Evolutionary conservation across 1,140 invertebrate species (phyloP).

Genomic region (Drosophila paulistorum): DNA sequence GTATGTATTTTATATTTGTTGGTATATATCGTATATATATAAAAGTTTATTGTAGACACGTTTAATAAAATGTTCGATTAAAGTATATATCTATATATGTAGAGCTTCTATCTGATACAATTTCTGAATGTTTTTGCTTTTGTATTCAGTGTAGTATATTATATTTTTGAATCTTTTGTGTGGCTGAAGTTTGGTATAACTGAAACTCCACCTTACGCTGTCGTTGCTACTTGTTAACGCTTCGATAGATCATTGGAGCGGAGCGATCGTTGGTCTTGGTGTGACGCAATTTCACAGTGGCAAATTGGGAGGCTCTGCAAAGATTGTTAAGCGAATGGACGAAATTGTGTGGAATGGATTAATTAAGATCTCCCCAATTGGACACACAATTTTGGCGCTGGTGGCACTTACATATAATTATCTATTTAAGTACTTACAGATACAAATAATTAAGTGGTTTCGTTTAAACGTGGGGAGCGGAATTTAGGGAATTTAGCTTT

Average conservation of each 20-base stretch:
- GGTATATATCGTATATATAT: slow-evolving; percentile 20
- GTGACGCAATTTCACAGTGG: slow-evolving; percentile 93
- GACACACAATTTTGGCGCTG: slow-evolving; percentile 34
- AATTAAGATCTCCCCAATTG: background rate
- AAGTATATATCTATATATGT: background rate
- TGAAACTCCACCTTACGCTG: slow-evolving; percentile 76
- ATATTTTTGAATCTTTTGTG: slow-evolving; percentile 15
- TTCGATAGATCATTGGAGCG: slow-evolving; percentile 87
- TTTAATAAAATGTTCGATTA: slow-evolving; percentile 13
- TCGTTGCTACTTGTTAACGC: slow-evolving; percentile 81
- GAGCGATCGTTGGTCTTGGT: slow-evolving; percentile 93
- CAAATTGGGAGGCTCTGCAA: slow-evolving; percentile 91
- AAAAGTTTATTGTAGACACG: slow-evolving; percentile 15
- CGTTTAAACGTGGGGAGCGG: slow-evolving; percentile 18
- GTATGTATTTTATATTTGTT: background rate
- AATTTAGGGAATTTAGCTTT: slow-evolving; percentile 18
- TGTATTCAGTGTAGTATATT: no score
- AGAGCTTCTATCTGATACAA: slow-evolving; percentile 2
- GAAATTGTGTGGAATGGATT: slow-evolving; percentile 32
- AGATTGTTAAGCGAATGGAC: slow-evolving; percentile 37
- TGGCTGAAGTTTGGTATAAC: slow-evolving; percentile 55
- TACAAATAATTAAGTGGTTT: background rate
- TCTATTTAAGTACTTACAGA: slow-evolving; percentile 21
- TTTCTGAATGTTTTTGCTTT: background rate
- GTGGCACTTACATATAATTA: background rate